These are phyloP conservation scores for Scaptodrosophila lebanonensis DNA, from an alignment of 1,140 invertebrate genomes.

Conservation along the genomic window DNA sequence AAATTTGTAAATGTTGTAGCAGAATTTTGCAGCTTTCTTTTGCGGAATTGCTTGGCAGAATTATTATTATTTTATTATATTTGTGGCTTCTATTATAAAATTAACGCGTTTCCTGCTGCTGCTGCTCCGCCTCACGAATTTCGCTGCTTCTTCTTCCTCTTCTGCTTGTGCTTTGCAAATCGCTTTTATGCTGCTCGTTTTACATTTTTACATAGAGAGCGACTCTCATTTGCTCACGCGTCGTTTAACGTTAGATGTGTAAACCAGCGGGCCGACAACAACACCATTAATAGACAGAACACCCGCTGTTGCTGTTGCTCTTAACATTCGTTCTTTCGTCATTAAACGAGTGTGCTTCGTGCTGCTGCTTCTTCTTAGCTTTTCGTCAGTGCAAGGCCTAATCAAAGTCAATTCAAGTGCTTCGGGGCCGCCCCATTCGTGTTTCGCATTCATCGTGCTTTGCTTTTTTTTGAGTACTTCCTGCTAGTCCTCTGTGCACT, in stretches of 20 bases:
- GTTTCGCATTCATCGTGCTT: conserved; percentile 25
- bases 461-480: conserved; percentile 48
- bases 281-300: too few species aligned
- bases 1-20: too few species aligned
- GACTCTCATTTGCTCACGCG: conserved; percentile 16
- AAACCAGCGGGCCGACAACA: too few species aligned
- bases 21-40: too few species aligned
- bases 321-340: conserved; percentile 66
- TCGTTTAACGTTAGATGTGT: too few species aligned
- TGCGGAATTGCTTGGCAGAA: conserved; percentile 7
- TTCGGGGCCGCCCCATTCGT: conserved; percentile 26
- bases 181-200: conserved; percentile 22
- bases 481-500: too few species aligned
- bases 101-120: conserved; percentile 1
- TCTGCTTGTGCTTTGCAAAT: too few species aligned
- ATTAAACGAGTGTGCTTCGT: conserved; percentile 44
- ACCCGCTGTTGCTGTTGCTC: conserved; percentile 28
- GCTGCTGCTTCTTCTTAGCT: neutral
- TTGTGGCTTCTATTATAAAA: conserved; percentile 1
- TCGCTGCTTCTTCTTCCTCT: conserved; percentile 25
- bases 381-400: conserved; percentile 18
- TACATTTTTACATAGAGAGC: conserved; percentile 27
- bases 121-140: conserved; percentile 8
- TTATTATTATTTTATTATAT: conserved; percentile 6
- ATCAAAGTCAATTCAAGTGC: conserved; percentile 71